Base-by-base conservation (phyloP, 2,797 vertebrate species). In the Sylvilagus floridanus region DNA sequence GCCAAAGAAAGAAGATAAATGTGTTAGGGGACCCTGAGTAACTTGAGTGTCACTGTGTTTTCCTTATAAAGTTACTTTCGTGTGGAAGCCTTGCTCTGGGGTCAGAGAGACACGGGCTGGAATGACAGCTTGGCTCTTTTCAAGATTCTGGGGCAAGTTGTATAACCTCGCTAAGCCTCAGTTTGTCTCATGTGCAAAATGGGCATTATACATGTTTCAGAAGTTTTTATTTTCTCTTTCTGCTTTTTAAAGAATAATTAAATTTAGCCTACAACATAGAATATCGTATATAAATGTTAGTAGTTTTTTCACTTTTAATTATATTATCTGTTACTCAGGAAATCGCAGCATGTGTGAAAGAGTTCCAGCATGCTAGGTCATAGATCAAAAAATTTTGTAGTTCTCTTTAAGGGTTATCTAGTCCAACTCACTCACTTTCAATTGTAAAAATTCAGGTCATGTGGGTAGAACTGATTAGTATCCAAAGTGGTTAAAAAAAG, bases 271-370 rank as follows among this genome's bases (percentile, higher is more conserved):
- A 65, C 72, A 84, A 42, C 35, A 73, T 82, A 35, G 62, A 86
- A 68, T 91, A 71, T 19, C 32, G 2, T 26, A 54, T 88, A 52
- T 68, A 92, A 66, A 75, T 89, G 11, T 71, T 78, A 82, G 21
- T 65, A 47, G n/a, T 22, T 88, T 47, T 95, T 82, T 69, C 65
- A n/a, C 32, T 91, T 97, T 91, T 63, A 75, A 76, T 93, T 79
- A 65, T 54, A 71, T 63, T 84, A 77, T 85, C 7, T 62, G 1
- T 84, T 88, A 66, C 54, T 86, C 22, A 94, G 4, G 72, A 95
- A 93, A 90, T 95, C 35, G 77, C 10, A 57, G 54, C 78, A 30
- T 21, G 37, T 85, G 12, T 65, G 50, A 81, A 84, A 79, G 78
- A 52, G 52, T 88, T 90, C 42, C 37, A 87, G 78, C 50, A 47